Base-by-base conservation (phyloP, 1,140 invertebrate genomes). In the Druon quercuslanigerum region DNA sequence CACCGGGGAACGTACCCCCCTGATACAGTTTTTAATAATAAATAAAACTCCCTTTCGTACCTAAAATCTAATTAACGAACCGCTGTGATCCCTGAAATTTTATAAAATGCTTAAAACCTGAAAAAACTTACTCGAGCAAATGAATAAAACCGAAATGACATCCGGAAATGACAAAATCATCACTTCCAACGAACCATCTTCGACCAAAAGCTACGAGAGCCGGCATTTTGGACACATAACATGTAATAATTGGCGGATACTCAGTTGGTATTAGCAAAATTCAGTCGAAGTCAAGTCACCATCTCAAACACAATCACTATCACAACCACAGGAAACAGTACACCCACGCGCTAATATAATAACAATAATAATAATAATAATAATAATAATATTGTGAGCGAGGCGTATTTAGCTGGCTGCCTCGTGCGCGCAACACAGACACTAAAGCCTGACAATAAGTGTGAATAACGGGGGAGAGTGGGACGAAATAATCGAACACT, bases 131-230 rank as follows among this genome's bases (percentile, higher is more conserved):
- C 96, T 96, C 96, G 84, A 95, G 90, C 40, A 94, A 87, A 87
- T 97, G 96, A 66, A 96, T 89, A 20, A 92, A 87, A 79, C 94
- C 92, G 9, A 97, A 92, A 82, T 94, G 92, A 73, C 94, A 92
- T n/a, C 94, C 95, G 8, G 96, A 96, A 16, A 97, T 93, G 46
- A 96, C 94, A 33, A 97, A 92, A 92, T 97, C 96, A 90, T 97
- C 96, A 75, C 96, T 96, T 72, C 96, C 96, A 20, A 96, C 94
- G 57, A 93, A 94, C 96, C 96, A 97, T 77, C 96, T 93, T 81
- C 96, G 92, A 76, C 94, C 92, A 90, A 97, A 97, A 50, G 95
- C 95, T 51, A 97, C 93, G 71, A 97, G 92, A 77, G 96, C 95
- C 50, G 96, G 96, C 96, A 97, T 97, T 6, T 52, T 70, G 20